phyloP scores from a whole-genome alignment of 2,113 vertebrate genomes.

The Thalassoma bifasciatum region DNA sequence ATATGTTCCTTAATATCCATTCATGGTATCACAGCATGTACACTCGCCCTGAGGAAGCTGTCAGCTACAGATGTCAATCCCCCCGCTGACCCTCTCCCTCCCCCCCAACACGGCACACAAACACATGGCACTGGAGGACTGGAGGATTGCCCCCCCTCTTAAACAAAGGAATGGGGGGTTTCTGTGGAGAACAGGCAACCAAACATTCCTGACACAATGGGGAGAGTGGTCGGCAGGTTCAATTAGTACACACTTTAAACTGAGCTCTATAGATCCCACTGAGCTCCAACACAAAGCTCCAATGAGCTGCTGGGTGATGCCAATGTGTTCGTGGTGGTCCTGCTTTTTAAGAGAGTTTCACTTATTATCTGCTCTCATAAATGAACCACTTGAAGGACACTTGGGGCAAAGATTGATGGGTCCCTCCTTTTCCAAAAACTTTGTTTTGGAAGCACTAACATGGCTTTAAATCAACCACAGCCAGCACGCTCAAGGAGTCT shows the following conservation, averaged over 20 bases:
- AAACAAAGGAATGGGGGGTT: constrained; percentile 75
- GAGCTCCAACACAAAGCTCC: constrained; percentile 56
- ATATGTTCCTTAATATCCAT: constrained; percentile 66
- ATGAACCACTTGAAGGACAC: constrained; percentile 49
- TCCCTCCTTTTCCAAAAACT: constrained; percentile 14
- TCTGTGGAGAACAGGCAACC: constrained; percentile 63
- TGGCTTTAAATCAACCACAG: constrained; percentile 5
- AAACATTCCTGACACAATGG: constrained; percentile 82
- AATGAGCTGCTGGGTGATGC: constrained; percentile 25
- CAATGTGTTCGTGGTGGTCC: constrained; percentile 8
- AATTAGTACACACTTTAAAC: constrained; percentile 72
- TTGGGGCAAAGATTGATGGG: constrained; percentile 26
- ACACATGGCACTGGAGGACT: constrained; percentile 72
- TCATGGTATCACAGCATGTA: constrained; percentile 69
- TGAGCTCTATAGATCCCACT: constrained; percentile 46
- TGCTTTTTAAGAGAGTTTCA: constrained; percentile 65
- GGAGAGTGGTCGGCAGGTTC: constrained; percentile 66
- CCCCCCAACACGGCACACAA: constrained; percentile 58
- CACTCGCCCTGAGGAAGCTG: constrained; percentile 70
- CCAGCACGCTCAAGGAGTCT: constrained; percentile 17
- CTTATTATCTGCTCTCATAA: constrained; percentile 57
- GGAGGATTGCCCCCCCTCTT: constrained; percentile 69
- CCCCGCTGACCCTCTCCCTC: constrained; percentile 68
- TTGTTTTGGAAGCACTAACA: constrained; percentile 7
- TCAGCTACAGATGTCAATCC: constrained; percentile 82